Base-by-base conservation (phyloP, 1,140 invertebrate species). In the Gonioctena quinquepunctata region DNA sequence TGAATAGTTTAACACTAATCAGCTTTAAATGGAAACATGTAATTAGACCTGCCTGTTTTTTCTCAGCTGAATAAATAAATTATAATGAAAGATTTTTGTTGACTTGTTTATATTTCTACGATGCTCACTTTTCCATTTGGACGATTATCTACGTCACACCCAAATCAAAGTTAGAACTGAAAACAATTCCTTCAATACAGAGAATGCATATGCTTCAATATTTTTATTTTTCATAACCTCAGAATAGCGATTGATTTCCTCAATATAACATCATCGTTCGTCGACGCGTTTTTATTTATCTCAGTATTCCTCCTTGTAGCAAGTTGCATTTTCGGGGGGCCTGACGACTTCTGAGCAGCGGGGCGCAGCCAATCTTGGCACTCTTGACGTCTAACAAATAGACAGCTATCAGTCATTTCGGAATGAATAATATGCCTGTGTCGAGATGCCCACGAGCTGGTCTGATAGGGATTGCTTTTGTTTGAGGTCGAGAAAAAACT, bases 351-450 rank as follows among this genome's bases (percentile, higher is more conserved):
- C 48, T 65, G 63, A 66, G 63, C 63, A 54, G 63, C 42, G 50
- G 74, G 77, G 72, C 69, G 73, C 75, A 71, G 68, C 72, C 73
- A 72, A 77, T 77, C 77, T 78, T 76, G 75, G 74, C 78, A 77
- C 76, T 79, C 71, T 70, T 80, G 79, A 80, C 77, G 73, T 76
- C 66, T 74, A 79, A 80, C 79, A 80, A 80, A 80, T 80, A 76
- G 79, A 79, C 79, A 77, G 76, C 68, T 77, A 80, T 80, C 79
- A 80, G 74, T 80, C 79, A 77, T 73, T 77, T 74, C 22, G 8
- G 59, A 52, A 73, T 80, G 76, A 80, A 74, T 76, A 70, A 80
- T 80, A 56, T 64, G 54, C 69, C 59, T 33, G 60, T 64, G 66
- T 64, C 68, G 66, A 16, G 28, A 19, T 19, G 23, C n/a, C 61